These are phyloP conservation scores for Discoglossus pictus DNA, from an alignment of 2,797 vertebrate genomes.

Conservation along the genomic window DNA sequence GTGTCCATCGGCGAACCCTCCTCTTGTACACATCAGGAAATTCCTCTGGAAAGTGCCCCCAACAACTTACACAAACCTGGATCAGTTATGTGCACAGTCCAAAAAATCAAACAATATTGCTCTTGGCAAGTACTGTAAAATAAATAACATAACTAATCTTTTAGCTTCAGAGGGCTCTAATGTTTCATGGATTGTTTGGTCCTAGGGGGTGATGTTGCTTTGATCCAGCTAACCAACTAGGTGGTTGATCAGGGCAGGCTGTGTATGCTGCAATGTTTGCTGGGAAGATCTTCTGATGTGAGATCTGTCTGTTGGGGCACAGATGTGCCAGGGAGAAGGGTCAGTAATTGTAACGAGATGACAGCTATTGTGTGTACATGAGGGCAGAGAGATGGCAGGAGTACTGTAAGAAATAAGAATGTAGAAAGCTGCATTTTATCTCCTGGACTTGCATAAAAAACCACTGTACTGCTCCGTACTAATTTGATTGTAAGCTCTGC, in stretches of 20 bases:
- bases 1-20: too few relatives aligned
- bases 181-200: neutral
- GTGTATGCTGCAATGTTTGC: neutral
- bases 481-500: too few relatives aligned
- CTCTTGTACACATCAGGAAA: neutral
- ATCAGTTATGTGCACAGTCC: too few relatives aligned
- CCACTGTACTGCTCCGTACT: too few relatives aligned
- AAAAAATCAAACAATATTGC: too few relatives aligned
- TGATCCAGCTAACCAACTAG: conserved; percentile 13
- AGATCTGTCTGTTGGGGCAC: neutral
- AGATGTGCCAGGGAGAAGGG: conserved; percentile 3
- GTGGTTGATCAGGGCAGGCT: neutral
- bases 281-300: neutral
- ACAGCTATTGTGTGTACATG: neutral
- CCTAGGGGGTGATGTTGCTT: neutral
- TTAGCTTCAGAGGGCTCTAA: neutral
- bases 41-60: too few relatives aligned
- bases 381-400: neutral
- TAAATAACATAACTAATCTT: conserved; percentile 1
- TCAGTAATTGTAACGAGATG: conserved; percentile 15
- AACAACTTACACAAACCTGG: too few relatives aligned
- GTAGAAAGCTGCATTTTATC: neutral
- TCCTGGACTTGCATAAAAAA: too few relatives aligned
- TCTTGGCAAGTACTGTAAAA: conserved; percentile 6
- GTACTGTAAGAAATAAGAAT: neutral